phyloP scores from a whole-genome alignment of 2,797 vertebrate species.

The Margarornis squamiger region DNA sequence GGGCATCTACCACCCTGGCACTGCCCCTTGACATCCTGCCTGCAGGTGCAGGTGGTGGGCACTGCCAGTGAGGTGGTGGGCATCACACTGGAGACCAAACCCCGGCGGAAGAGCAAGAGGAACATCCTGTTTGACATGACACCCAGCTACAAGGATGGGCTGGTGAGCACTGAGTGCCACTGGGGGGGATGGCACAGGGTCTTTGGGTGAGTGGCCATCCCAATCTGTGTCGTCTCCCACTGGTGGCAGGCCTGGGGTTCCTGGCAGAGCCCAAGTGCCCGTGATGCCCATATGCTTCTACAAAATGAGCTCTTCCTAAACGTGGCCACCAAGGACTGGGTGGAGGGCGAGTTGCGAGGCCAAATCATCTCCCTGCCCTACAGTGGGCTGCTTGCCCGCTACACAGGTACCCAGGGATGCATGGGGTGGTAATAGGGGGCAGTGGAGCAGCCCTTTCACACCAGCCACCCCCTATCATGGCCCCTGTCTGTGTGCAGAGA shows the following conservation, averaged over 20 bases:
- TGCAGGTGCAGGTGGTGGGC: conserved; percentile 88
- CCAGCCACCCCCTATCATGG: neutral
- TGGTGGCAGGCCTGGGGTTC: conserved; percentile 72
- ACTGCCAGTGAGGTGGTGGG: conserved; percentile 83
- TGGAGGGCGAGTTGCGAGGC: conserved; percentile 90
- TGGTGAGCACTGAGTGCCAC: neutral
- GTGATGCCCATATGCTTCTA: conserved; percentile 94
- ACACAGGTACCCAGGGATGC: conserved; percentile 76
- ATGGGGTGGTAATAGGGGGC: accelerated
- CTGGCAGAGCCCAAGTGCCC: conserved; percentile 84
- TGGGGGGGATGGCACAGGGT: accelerated
- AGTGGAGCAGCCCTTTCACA: neutral
- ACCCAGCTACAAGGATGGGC: conserved; percentile 44
- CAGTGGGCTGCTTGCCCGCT: conserved; percentile 83
- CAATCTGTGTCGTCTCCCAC: accelerated
- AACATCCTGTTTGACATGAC: conserved; percentile 87
- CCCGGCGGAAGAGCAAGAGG: conserved; percentile 86
- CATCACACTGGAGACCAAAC: conserved; percentile 92
- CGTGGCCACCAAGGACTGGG: conserved; percentile 86
- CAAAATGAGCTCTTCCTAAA: conserved; percentile 97
- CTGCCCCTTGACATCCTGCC: neutral
- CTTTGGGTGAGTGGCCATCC: neutral
- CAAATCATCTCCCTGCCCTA: conserved; percentile 88
- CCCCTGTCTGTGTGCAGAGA: conserved; percentile 70
- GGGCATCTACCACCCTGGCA: accelerated